Percentiles rank a stretch among this genome's conserved stretches.
Evolutionary conservation across 2,888 invertebrate genomes (phyloP).

Genomic region (Mythimna pallens): DNA sequence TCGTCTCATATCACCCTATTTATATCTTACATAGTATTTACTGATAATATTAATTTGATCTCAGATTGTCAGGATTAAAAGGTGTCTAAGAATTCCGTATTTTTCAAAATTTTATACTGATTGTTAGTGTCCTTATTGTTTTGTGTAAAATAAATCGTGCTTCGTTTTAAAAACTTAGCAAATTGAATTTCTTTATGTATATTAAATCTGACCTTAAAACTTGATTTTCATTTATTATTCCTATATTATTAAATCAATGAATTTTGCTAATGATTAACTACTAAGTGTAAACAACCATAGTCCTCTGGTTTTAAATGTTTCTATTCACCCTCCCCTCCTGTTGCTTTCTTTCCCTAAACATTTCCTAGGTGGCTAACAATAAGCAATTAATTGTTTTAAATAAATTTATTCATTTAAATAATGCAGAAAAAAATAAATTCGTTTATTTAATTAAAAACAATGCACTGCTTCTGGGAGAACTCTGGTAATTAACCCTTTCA

Average conservation of each 20-base stretch:
- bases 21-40: slow-evolving; percentile 40
- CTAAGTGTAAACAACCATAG: not conserved
- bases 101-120: slow-evolving; percentile 55
- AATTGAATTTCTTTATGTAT: slow-evolving; percentile 68
- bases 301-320: not conserved
- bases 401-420: too few relatives aligned
- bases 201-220: slow-evolving; percentile 70
- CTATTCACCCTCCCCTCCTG: not conserved
- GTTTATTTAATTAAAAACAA: too few relatives aligned
- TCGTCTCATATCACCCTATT: slow-evolving; percentile 34
- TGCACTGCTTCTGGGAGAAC: too few relatives aligned
- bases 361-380: not conserved
- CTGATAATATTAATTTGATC: slow-evolving; percentile 53
- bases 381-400: not conserved
- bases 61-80: slow-evolving; percentile 50
- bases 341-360: not conserved
- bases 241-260: not conserved
- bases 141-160: slow-evolving; percentile 59
- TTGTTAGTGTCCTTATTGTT: slow-evolving; percentile 44
- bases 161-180: slow-evolving; percentile 66
- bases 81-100: slow-evolving; percentile 45
- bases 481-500: too few relatives aligned
- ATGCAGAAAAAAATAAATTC: too few relatives aligned
- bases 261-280: not conserved
- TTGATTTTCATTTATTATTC: slow-evolving; percentile 45